Conservation (phyloP, 2,797 vertebrate genomes). For the Benthosema pterotum region DNA sequence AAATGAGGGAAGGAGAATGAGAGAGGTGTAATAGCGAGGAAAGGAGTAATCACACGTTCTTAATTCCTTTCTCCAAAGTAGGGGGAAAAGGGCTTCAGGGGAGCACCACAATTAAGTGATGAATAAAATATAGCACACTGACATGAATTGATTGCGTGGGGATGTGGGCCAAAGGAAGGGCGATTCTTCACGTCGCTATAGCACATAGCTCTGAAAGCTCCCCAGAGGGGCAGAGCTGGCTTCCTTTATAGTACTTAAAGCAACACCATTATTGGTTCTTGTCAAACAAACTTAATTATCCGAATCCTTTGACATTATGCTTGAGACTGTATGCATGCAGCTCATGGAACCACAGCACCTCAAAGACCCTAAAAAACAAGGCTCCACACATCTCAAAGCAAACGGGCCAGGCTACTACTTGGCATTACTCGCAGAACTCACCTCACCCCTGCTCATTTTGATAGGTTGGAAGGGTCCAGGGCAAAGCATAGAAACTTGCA, state of each 20-base stretch:
- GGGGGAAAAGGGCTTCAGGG: conserved; percentile 56
- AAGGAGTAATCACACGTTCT: conserved; percentile 32
- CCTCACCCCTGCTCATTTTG: no score
- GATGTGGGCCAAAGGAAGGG: conserved; percentile 58
- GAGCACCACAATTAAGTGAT: conserved; percentile 61
- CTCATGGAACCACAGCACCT: no score
- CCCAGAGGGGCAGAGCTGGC: conserved; percentile 47
- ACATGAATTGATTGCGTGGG: conserved; percentile 70
- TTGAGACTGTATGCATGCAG: no score
- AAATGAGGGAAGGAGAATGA: not conserved
- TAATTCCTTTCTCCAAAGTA: conserved; percentile 39
- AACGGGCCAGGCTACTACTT: no score
- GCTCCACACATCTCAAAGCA: no score
- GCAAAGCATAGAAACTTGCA: no score
- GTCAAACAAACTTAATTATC: conserved; percentile 64
- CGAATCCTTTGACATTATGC: conserved; percentile 28
- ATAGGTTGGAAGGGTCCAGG: no score
- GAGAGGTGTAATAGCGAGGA: not conserved
- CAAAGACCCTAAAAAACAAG: no score
- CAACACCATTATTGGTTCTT: conserved; percentile 66
- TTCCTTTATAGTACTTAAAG: conserved; percentile 56
- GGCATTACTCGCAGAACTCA: no score
- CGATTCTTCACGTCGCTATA: conserved; percentile 69
- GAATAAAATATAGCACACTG: conserved; percentile 77
- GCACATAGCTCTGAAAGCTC: conserved; percentile 47